Evolutionary conservation across 2,888 invertebrate genomes (phyloP), one percentile per base, ranked within the genome.

Genomic region (Mesochorus sp.): DNA sequence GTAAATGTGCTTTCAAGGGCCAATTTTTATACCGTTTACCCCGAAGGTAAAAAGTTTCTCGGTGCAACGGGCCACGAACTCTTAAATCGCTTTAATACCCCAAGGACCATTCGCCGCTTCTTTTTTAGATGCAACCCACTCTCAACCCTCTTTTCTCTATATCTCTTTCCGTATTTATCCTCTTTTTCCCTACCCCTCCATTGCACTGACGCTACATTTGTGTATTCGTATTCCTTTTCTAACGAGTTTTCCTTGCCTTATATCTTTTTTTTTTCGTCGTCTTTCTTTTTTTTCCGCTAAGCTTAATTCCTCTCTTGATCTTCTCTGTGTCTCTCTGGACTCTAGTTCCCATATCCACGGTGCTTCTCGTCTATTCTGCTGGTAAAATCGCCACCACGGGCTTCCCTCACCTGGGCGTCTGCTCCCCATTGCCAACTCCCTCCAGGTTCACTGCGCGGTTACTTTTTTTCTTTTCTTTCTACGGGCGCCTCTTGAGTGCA

Each of bases 51-150:
- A 74, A 75, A 79, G 70, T 75, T 70, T 61, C 75, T 57, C 26
- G 42, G n/a, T 61, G 49, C 71, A 53, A 37, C 37, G 44, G 67
- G 19, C 64, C 71, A 37, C 71, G 79, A 75, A 76, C 80, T 78
- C 78, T 78, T 80, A 80, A 82, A 82, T 82, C 80, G 76, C 77
- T 76, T 81, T 79, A 82, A 82, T 82, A 82, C 82, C 64, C 79
- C 64, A 71, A 75, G 78, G 82, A 75, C 75, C 71, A 42, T 68
- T 70, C 59, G 26, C 44, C 66, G 57, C 73, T 78, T 80, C 61
- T 73, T 71, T 64, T 59, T 49, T 42, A 39, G 17, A 26, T 31
- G 59, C 67, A 64, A 71, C 70, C 28, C 73, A 37, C 59, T 26
- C 17, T 71, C 39, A 28, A 21, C 14, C 44, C 31, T 44, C 44